Evolutionary conservation across 1,140 invertebrate genomes (phyloP), one percentile per base, ranked within the genome.

Genomic region (Anadara kagoshimensis): DNA sequence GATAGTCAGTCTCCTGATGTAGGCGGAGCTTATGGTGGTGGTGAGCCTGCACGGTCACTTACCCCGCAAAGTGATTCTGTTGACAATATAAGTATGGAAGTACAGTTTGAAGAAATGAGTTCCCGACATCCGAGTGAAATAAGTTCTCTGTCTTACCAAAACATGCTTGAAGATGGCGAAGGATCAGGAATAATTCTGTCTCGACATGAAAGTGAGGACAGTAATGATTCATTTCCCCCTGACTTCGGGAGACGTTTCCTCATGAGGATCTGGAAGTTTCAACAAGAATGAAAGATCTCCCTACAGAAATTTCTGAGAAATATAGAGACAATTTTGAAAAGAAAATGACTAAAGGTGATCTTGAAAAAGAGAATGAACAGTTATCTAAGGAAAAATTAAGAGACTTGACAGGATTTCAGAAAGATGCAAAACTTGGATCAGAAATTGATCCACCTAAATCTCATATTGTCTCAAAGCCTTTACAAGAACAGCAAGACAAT

Each of bases 61-160:
- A 74, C 64, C 26, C 76, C 72, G 54, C 59, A 54, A 62, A 75
- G 80, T 75, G 67, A 78, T 64, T 76, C 78, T 66, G 80, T 68
- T 29, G 85, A 87, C 62, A 87, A 86, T 69, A 58, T 86, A 43
- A 86, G 85, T 58, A 80, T 87, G 76, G 86, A 87, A 74, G 86
- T 88, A 11, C 80, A 86, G 45, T 78, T 88, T 61, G 85, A 86
- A 54, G 87, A 86, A 43, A 82, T 80, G 49, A 82, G 79, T 74
- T 87, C 87, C 16, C 77, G 84, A 22, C 86, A 86, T 59, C 81
- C 86, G n/a, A 86, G 85, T 82, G 87, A 88, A 70, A 82, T 88
- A 8, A 86, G 85, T 62, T 86, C 86, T 36, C 61, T 88, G 14
- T 87, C 86, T 0, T 87, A 86, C 64, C 85, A 87, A 71, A 87